Base-by-base conservation (phyloP, 2,888 invertebrate genomes). In the Tubulanus polymorphus region DNA sequence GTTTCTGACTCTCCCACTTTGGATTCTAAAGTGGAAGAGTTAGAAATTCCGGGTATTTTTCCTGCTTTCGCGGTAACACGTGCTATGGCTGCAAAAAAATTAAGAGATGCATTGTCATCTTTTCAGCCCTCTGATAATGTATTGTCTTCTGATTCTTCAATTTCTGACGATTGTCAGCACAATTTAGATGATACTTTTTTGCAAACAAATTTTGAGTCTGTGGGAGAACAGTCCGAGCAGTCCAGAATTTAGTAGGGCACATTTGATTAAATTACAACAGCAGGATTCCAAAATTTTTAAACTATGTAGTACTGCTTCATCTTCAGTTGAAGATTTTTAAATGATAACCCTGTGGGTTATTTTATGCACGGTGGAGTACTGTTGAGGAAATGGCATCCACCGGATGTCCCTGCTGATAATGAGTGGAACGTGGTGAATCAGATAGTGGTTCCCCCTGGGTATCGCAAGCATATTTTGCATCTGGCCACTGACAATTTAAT, bases 371-470 rank as follows among this genome's bases (percentile, higher is more conserved):
- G 49, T 37, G 60, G 51, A 18, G 55, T 61, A 12, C 45, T 57
- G 8, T 57, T 62, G 58, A 61, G 58, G 35, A 58, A 62, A 30
- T 55, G 58, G 50, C 18, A 55, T 25, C 53, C 57, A 25, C 56
- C 47, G 8, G 51, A 56, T 51, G 48, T 28, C 26, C 46, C 55
- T 46, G 56, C 47, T n/a, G 10, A n/a, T 27, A 54, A 53, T n/a
- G 49, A 53, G 6, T 52, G 60, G 54, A 8, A 20, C 18, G 46
- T 46, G 6, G 12, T 28, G 3, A 23, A 55, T 37, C 60, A 60
- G 37, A 37, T 55, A 32, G 57, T 50, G 23, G 37, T 46, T 3
- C 57, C 57, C 10, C 28, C 46, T 10, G 25, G 15, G 32, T 56
- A 50, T 28, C 18, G 59, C 5, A 1, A 25, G 15, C 46, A 53